Base-by-base conservation (phyloP, 2,888 invertebrate species). In the Drosophila aldrichi region DNA sequence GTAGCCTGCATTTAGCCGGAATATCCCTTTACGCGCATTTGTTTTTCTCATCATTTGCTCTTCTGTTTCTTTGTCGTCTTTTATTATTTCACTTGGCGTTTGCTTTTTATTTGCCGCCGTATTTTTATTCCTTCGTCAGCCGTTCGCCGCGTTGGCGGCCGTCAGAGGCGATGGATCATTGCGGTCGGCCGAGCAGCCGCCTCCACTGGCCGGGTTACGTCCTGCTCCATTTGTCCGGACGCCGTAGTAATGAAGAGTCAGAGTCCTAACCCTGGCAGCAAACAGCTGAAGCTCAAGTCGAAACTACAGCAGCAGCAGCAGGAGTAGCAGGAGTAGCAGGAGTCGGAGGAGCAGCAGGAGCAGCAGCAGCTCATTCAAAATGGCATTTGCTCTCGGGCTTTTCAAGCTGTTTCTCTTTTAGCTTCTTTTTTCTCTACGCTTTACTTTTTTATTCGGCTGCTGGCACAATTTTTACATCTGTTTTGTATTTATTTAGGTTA, bases 401-500 rank as follows among this genome's bases (percentile, higher is more conserved):
- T 51, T 70, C 41, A 48, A 57, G 56, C 43, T 43, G 43, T 43
- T 49, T 49, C 43, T 56, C 4, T 20, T 14, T 3, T 18, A 14
- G 14, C 36, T 29, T 54, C 36, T 9, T 6, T 51, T 51, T n/a
- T 20, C 34, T 34, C 20, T 7, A 16, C 20, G 0, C 32, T 14
- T 9, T 34, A 22, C n/a, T 10, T 6, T 18, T 32, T 52, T 56
- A 29, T 74, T 70, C 63, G 43, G 32, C 36, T 36, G 65, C 74
- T 88, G 77, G 74, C 74, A 84, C 76, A 81, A 78, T 82, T 85
- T 80, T 75, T 78, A 76, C 84, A 80, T 78, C 77, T 82, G 82
- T 76, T 89, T 85, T 77, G 70, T 88, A 76, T 89, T 87, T 87
- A 89, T 89, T 88, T 88, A 88, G 90, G 88, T 88, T 87, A 87